Evolutionary conservation across 2,888 invertebrate species (phyloP), one percentile per base, ranked within the genome.

Genomic region (Quadroppia sp.): DNA sequence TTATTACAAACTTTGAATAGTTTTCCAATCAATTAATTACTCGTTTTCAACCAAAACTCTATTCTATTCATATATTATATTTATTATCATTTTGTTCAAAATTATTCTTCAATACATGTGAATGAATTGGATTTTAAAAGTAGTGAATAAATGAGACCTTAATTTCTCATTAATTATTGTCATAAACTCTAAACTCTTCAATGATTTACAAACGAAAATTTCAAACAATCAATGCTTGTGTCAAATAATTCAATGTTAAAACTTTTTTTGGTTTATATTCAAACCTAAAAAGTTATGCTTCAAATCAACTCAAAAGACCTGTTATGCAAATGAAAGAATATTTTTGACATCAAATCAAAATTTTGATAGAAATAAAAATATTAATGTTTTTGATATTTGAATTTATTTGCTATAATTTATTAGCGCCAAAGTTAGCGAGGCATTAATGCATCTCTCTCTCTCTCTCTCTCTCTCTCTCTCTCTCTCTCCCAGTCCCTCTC

Each of bases 301-400:
- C n/a, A n/a, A n/a, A n/a, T 36, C 36, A 36, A 7, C 9, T 36
- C 6, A 36, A 36, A 36, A 56, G 56, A 56, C 56, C 56, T 56
- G 56, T 56, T 56, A 56, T 56, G 30, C 56, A 56, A 56, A 56
- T 56, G 28, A 56, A 53, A 56, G 28, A 56, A 28, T 56, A 56
- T 28, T 23, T 53, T 25, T 23, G 2, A 25, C 23, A 13, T 25
- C 1, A 30, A 45, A 45, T 15, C 15, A 15, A 45, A 15, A 45
- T 15, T 45, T 45, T 45, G 15, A 17, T 9, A 11, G 45, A 45
- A 45, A 45, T 45, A 9, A 11, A n/a, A 36, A 36, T 36, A 36
- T 36, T 36, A 36, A 45, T 45, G 28, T 56, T 56, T 56, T 28
- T 28, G 17, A 30, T 56, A 30, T 28, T 30, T 56, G 28, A 56